phyloP scores from a whole-genome alignment of 2,797 vertebrate genomes.

The Melanotaenia trifasciata region DNA sequence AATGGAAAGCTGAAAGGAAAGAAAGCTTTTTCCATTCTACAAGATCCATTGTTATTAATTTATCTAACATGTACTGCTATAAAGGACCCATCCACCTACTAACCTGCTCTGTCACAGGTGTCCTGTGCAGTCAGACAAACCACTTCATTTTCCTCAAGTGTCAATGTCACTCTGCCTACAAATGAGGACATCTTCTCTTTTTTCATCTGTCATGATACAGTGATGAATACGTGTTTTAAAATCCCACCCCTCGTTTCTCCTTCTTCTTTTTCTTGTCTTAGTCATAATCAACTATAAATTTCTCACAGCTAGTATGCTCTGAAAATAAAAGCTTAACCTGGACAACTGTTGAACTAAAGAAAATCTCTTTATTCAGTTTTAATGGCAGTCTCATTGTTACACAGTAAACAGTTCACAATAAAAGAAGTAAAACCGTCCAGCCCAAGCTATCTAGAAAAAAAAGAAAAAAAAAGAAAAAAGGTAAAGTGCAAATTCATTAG shows the following conservation, averaged over 20 bases:
- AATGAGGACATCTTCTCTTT: constrained; percentile 30
- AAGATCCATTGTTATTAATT: too few species aligned
- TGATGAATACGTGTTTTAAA: constrained; percentile 1
- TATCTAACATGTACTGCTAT: too few species aligned
- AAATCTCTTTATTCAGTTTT: constrained; percentile 66
- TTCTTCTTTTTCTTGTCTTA: neutral
- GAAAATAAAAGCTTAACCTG: neutral
- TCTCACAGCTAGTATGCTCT: neutral
- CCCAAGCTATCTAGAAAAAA: constrained; percentile 1
- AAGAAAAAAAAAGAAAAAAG: neutral
- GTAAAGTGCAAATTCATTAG: constrained; percentile 68
- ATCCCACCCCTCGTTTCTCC: neutral
- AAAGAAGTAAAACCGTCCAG: constrained; percentile 15
- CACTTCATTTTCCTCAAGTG: constrained; percentile 6
- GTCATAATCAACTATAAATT: neutral
- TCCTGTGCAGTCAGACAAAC: neutral
- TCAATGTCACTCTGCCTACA: constrained; percentile 20
- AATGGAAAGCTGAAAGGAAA: too few species aligned
- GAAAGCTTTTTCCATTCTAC: too few species aligned
- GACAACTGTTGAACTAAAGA: constrained; percentile 29
- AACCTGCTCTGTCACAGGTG: neutral
- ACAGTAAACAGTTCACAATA: constrained; percentile 46
- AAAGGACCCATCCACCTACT: neutral
- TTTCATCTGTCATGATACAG: constrained; percentile 9
- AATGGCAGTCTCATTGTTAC: constrained; percentile 46